These are phyloP conservation scores for Amphiprion ocellaris DNA, from an alignment of 2,113 vertebrate genomes.

Conservation along the genomic window DNA sequence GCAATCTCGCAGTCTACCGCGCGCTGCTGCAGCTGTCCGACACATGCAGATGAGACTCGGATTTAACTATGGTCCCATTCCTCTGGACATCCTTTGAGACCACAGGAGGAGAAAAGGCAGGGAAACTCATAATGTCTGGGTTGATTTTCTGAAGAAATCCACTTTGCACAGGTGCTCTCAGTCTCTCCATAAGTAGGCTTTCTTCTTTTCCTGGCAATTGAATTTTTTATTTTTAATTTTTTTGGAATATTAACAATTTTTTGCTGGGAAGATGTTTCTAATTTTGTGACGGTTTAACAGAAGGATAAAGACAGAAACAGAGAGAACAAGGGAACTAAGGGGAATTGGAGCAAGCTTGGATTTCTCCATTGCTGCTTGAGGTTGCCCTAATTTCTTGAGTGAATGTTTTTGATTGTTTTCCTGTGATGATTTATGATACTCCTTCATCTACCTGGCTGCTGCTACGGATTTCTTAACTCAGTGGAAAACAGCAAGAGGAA, in stretches of 20 bases:
- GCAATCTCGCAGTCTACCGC: conserved; percentile 52
- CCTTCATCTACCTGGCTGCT: conserved; percentile 55
- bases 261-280: conserved; percentile 56
- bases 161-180: conserved; percentile 58
- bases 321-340: conserved; percentile 63
- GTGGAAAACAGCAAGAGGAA: conserved; percentile 47
- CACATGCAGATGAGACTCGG: conserved; percentile 66
- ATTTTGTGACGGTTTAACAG: conserved; percentile 65
- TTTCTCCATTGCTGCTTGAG: conserved; percentile 68
- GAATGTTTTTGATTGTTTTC: conserved; percentile 67
- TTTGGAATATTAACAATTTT: conserved; percentile 61
- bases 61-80: conserved; percentile 77
- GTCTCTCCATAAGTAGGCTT: conserved; percentile 49
- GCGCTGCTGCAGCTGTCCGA: conserved; percentile 64
- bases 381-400: conserved; percentile 71
- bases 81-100: conserved; percentile 78
- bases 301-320: conserved; percentile 55
- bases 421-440: conserved; percentile 68
- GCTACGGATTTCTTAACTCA: conserved; percentile 75
- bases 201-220: conserved; percentile 41
- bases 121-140: conserved; percentile 69
- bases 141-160: conserved; percentile 68
- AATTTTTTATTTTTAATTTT: conserved; percentile 13
- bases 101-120: conserved; percentile 67
- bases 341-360: conserved; percentile 75